A percentile compares a stretch with the other conserved stretches of the same genome.
phyloP scores from a whole-genome alignment of 1,140 invertebrate genomes.

The Hydropsyche tenuis region DNA sequence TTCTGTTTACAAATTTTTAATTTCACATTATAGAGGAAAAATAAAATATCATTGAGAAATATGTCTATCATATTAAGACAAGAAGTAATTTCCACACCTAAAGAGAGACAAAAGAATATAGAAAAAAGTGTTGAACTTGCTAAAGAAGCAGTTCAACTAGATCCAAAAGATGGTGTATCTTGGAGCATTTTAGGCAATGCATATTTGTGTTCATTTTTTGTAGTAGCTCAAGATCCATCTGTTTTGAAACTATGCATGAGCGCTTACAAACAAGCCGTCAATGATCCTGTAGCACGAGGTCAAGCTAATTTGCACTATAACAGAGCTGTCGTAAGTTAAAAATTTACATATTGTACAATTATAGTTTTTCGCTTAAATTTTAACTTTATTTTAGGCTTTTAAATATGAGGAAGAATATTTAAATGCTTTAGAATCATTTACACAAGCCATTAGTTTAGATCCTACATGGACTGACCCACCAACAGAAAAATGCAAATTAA shows the following conservation, averaged over 20 bases:
- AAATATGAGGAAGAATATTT: conserved; percentile 84
- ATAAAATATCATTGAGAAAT: conserved; percentile 80
- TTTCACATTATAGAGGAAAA: conserved; percentile 68
- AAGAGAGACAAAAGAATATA: conserved; percentile 70
- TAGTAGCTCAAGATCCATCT: conserved; percentile 74
- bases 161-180: conserved; percentile 82
- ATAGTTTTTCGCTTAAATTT: conserved; percentile 4
- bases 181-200: conserved; percentile 89
- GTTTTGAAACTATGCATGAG: conserved; percentile 77
- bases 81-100: conserved; percentile 61
- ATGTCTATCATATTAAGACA: conserved; percentile 85
- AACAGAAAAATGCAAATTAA: conserved; percentile 67
- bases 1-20: conserved; percentile 39
- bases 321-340: conserved; percentile 76
- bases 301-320: conserved; percentile 87
- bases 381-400: conserved; percentile 64
- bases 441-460: conserved; percentile 71
- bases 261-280: conserved; percentile 82
- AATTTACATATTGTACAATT: conserved; percentile 34
- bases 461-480: conserved; percentile 76
- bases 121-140: conserved; percentile 79
- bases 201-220: conserved; percentile 83
- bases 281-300: conserved; percentile 73
- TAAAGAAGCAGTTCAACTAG: conserved; percentile 82
- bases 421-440: conserved; percentile 73